A percentile compares a stretch with the other conserved stretches of the same genome.
Conservation (phyloP, 1,140 invertebrate species). For the Episyrphus balteatus region DNA sequence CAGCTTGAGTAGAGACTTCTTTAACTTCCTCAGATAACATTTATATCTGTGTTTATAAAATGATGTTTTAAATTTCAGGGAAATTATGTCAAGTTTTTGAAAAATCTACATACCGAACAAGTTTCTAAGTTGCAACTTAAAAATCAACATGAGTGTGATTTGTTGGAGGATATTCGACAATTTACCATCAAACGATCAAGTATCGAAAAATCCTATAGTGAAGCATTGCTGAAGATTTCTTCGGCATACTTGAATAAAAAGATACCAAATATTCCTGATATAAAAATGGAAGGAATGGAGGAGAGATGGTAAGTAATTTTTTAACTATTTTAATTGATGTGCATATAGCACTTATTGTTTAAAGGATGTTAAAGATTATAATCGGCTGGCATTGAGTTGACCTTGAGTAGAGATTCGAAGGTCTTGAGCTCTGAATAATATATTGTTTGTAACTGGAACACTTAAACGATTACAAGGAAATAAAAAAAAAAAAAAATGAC, state of each 20-base stretch:
- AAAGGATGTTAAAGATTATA: too few species aligned
- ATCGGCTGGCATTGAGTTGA: background rate
- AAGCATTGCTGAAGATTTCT: slow-evolving; percentile 82
- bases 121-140: slow-evolving; percentile 82
- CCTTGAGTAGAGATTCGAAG: background rate
- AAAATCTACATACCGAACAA: slow-evolving; percentile 87
- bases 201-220: slow-evolving; percentile 90
- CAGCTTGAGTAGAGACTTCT: background rate
- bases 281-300: slow-evolving; percentile 75
- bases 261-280: slow-evolving; percentile 79
- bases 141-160: slow-evolving; percentile 91
- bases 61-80: slow-evolving; percentile 47
- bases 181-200: slow-evolving; percentile 84
- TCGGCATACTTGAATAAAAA: slow-evolving; percentile 85
- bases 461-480: too few species aligned
- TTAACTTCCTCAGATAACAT: background rate
- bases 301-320: slow-evolving; percentile 63
- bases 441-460: too few species aligned
- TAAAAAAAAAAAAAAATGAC: too few species aligned
- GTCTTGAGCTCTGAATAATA: background rate
- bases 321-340: background rate
- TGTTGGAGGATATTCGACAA: slow-evolving; percentile 85
- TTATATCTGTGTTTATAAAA: background rate
- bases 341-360: background rate
- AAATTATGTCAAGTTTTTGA: slow-evolving; percentile 78